These are phyloP conservation scores for Pelmatolapia mariae DNA, from an alignment of 2,113 vertebrate genomes.

Conservation along the genomic window DNA sequence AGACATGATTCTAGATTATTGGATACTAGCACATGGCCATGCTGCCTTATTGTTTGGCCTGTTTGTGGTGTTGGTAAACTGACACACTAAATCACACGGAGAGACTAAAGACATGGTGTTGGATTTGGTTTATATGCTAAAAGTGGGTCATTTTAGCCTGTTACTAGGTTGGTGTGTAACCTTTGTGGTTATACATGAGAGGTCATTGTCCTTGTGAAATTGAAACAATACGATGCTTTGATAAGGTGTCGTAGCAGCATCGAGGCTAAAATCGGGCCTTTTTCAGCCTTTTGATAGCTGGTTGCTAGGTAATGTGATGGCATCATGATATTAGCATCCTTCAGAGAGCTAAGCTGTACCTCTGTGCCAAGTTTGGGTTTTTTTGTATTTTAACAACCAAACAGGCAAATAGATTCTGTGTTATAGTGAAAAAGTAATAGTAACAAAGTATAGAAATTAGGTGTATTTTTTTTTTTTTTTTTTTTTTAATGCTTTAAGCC, in stretches of 20 bases:
- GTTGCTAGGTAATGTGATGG: neutral
- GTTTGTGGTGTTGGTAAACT: neutral
- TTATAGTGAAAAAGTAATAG: neutral
- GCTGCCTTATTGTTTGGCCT: neutral
- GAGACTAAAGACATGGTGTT: neutral
- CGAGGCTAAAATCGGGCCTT: neutral
- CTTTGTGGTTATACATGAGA: neutral
- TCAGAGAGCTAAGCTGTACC: neutral
- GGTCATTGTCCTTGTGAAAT: neutral
- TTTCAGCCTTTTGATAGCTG: neutral
- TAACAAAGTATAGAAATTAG: neutral
- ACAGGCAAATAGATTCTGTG: neutral
- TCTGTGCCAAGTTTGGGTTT: neutral
- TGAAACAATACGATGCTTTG: neutral
- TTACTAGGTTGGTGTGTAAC: neutral
- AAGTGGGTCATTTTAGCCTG: neutral
- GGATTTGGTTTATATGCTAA: neutral
- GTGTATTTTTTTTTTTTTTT: neutral
- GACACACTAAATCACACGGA: neutral
- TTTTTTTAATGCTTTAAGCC: too few species aligned
- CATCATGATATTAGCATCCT: neutral
- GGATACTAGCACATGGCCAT: neutral
- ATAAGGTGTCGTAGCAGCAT: neutral
- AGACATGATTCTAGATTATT: neutral
- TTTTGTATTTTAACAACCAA: neutral